These are phyloP conservation scores for Drosophila falleni DNA, from an alignment of 2,888 invertebrate genomes.

Conservation along the genomic window DNA sequence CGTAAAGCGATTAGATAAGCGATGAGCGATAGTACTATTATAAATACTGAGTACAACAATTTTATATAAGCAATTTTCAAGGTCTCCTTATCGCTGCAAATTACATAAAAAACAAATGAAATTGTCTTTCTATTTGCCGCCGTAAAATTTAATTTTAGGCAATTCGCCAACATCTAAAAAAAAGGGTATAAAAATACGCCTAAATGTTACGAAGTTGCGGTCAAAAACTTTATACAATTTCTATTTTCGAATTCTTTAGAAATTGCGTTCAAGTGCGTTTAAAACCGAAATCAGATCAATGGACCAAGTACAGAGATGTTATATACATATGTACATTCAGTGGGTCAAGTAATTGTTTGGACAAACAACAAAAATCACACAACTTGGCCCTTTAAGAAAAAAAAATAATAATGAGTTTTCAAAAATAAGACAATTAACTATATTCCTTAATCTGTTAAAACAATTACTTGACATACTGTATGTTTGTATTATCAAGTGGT, in stretches of 20 bases:
- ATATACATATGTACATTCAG: neutral
- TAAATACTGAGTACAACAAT: conserved; percentile 36
- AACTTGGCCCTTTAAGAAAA: no score
- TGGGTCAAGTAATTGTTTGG: neutral
- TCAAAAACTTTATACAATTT: conserved; percentile 22
- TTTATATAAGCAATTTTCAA: conserved; percentile 72
- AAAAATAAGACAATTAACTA: no score
- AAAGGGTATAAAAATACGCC: neutral
- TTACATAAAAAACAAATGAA: conserved; percentile 65
- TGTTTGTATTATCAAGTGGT: neutral
- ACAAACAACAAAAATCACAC: neutral
- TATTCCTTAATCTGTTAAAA: neutral
- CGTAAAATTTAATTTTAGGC: conserved; percentile 28
- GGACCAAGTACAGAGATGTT: conserved; percentile 36
- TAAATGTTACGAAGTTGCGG: conserved; percentile 37
- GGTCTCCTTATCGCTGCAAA: conserved; percentile 63
- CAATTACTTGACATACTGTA: neutral
- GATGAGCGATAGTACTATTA: conserved; percentile 22
- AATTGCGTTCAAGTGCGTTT: conserved; percentile 38
- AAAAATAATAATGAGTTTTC: no score
- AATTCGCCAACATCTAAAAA: conserved; percentile 35
- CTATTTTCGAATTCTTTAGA: conserved; percentile 28
- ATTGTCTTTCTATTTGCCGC: neutral
- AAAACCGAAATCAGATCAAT: conserved; percentile 44
- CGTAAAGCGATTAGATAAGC: conserved; percentile 73